Conservation (phyloP, 2,113 vertebrate genomes). For the Noturus placidus region DNA sequence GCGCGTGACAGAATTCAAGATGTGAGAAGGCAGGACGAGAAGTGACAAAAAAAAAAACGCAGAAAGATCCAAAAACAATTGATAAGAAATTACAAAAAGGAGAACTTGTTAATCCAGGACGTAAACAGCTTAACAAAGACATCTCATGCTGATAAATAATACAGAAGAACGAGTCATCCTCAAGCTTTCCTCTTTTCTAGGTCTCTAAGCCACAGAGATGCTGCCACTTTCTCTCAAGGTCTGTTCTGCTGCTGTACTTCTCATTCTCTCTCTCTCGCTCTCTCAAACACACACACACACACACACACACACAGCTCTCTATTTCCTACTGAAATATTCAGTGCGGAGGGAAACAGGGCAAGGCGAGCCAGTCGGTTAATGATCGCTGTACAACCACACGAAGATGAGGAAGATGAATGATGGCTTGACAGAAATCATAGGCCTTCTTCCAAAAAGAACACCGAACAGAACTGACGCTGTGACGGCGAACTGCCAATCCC, state of each 20-base stretch:
- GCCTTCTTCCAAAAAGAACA: neutral
- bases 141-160: constrained; percentile 65
- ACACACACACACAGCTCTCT: constrained; percentile 14
- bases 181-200: constrained; percentile 42
- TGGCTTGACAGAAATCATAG: neutral
- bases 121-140: constrained; percentile 23
- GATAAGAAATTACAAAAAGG: neutral
- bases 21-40: neutral
- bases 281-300: neutral
- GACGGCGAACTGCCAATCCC: neutral
- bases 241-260: constrained; percentile 24
- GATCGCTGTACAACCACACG: constrained; percentile 82
- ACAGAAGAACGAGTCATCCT: constrained; percentile 70
- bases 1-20: neutral
- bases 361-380: constrained; percentile 72
- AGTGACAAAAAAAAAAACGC: neutral
- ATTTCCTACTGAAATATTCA: constrained; percentile 78
- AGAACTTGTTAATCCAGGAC: constrained; percentile 20
- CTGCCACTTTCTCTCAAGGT: constrained; percentile 45
- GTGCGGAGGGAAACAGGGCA: constrained; percentile 66
- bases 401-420: constrained; percentile 42
- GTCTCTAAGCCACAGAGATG: constrained; percentile 42
- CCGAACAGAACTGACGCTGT: neutral
- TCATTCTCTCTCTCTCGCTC: neutral
- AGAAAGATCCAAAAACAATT: neutral